phyloP scores from a whole-genome alignment of 2,888 invertebrate genomes.

The Pristionchus entomophagus region DNA sequence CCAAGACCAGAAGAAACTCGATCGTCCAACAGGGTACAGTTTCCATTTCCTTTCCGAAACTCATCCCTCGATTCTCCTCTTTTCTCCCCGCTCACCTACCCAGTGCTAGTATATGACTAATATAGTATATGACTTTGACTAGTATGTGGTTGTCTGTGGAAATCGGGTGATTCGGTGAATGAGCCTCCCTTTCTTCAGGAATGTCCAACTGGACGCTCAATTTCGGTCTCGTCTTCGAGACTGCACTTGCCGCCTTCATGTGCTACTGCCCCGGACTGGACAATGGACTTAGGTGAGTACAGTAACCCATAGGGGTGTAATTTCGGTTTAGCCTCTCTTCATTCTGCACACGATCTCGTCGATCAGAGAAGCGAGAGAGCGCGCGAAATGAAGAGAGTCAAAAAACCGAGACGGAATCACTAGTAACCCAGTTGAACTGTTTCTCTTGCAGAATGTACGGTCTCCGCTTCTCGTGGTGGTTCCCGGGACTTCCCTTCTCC shows the following conservation, averaged over 20 bases:
- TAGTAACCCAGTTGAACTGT: neutral
- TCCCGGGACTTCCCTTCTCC: conserved; percentile 97
- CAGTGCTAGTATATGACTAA: too few relatives aligned
- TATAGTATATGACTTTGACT: neutral
- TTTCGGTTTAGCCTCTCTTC: too few relatives aligned
- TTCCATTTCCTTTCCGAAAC: too few relatives aligned
- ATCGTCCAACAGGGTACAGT: conserved; percentile 78
- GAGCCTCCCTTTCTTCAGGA: conserved; percentile 34
- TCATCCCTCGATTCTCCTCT: too few relatives aligned
- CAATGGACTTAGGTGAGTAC: conserved; percentile 84
- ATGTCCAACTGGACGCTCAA: conserved; percentile 92
- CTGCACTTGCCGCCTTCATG: conserved; percentile 93
- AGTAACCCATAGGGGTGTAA: too few relatives aligned
- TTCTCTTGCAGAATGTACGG: neutral
- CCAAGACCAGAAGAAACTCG: conserved; percentile 79
- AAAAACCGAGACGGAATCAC: too few relatives aligned
- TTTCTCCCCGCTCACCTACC: too few relatives aligned
- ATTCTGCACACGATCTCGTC: neutral
- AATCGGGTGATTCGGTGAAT: neutral
- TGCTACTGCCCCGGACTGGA: conserved; percentile 98
- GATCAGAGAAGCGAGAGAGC: too few relatives aligned
- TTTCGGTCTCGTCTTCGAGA: conserved; percentile 95
- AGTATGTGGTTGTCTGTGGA: too few relatives aligned
- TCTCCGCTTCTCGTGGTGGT: conserved; percentile 96
- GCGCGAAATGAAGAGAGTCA: too few relatives aligned